Evolutionary conservation across 2,113 vertebrate genomes (phyloP).

Genomic region (Nycticorax nycticorax): DNA sequence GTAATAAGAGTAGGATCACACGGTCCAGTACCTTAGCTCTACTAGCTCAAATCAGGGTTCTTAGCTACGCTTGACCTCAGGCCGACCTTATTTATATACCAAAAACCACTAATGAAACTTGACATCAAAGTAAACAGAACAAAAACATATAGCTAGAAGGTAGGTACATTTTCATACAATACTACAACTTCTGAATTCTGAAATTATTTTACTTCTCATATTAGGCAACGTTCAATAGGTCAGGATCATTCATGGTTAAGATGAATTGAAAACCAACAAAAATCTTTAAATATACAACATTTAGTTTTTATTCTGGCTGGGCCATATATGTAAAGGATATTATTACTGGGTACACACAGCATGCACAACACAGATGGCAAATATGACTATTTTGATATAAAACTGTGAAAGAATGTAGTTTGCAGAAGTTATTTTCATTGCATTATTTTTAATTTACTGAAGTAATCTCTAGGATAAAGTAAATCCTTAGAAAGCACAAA

Average conservation of each 20-base stretch:
- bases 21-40: constrained; percentile 33
- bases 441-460: neutral
- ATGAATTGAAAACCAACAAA: neutral
- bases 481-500: neutral
- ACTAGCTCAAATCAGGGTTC: constrained; percentile 33
- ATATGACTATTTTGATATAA: neutral
- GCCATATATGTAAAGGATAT: neutral
- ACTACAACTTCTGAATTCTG: neutral
- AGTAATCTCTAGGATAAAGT: neutral
- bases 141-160: constrained; percentile 12
- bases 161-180: neutral
- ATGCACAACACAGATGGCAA: neutral
- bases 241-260: neutral
- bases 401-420: neutral
- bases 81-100: constrained; percentile 32
- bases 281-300: neutral
- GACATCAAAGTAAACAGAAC: constrained; percentile 65
- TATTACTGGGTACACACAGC: neutral
- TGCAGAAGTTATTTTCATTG: neutral
- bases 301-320: neutral
- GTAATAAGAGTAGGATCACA: neutral
- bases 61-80: constrained; percentile 62
- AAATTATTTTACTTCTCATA: neutral
- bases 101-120: constrained; percentile 42
- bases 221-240: neutral